Percentiles rank a stretch among this genome's conserved stretches.
phyloP scores from a whole-genome alignment of 2,113 vertebrate species.

The Apodemus speciosus region DNA sequence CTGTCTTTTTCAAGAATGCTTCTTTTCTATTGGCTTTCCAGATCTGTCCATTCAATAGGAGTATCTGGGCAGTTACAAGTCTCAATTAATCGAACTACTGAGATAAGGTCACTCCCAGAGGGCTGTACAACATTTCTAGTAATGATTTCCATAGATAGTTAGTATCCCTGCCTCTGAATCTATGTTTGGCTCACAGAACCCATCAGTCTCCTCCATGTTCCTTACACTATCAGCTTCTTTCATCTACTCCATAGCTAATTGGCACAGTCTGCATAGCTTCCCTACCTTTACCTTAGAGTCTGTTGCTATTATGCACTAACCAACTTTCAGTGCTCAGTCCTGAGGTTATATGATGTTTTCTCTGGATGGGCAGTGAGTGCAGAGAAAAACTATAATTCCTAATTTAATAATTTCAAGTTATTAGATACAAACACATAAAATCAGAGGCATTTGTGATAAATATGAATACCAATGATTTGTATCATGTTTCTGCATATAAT shows the following conservation, averaged over 20 bases:
- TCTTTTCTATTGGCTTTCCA: neutral
- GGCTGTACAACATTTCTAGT: accelerated
- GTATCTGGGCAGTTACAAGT: neutral
- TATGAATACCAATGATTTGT: neutral
- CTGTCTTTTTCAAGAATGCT: neutral
- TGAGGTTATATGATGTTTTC: neutral
- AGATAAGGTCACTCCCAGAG: too few relatives aligned
- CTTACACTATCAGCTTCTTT: neutral
- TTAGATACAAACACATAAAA: neutral
- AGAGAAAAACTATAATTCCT: neutral
- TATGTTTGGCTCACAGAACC: neutral
- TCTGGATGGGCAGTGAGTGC: neutral
- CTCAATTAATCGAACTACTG: neutral
- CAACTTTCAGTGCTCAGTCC: accelerated
- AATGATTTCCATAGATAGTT: neutral
- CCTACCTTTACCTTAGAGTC: accelerated
- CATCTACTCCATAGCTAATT: accelerated
- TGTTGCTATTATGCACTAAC: neutral
- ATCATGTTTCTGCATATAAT: neutral
- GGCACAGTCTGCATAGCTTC: too few relatives aligned
- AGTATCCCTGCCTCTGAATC: neutral
- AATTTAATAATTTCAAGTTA: neutral
- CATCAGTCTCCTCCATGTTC: neutral
- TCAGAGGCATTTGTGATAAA: neutral
- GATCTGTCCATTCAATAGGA: accelerated